Conservation (phyloP, 2,888 invertebrate species). For the Andrena dorsata region DNA sequence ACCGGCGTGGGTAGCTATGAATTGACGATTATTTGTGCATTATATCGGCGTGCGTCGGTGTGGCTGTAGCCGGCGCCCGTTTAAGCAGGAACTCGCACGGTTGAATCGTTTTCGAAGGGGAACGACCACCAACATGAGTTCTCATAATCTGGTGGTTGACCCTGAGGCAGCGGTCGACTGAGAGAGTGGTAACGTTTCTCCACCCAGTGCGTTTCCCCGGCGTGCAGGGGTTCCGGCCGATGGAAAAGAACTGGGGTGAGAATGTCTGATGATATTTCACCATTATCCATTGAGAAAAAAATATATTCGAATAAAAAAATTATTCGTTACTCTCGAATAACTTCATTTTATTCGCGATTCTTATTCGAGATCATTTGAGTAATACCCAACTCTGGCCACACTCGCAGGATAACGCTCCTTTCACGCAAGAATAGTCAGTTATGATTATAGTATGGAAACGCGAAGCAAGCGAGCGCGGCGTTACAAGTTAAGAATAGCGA, state of each 20-base stretch:
- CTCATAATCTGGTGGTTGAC: constrained; percentile 66
- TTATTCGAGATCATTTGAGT: no score
- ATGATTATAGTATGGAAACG: no score
- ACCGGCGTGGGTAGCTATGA: constrained; percentile 1
- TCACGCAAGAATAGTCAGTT: no score
- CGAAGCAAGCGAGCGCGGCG: no score
- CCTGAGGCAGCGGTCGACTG: constrained; percentile 58
- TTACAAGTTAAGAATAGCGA: no score
- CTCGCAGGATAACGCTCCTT: no score
- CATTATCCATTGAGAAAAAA: no score
- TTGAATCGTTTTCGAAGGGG: constrained; percentile 59
- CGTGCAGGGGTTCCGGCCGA: background rate
- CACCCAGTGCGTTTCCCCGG: constrained; percentile 52
- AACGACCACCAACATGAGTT: constrained; percentile 54
- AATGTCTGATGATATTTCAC: background rate
- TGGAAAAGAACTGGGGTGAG: constrained; percentile 1
- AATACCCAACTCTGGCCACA: no score
- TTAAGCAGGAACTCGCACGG: constrained; percentile 63
- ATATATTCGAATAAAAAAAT: no score
- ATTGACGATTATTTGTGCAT: constrained; percentile 33
- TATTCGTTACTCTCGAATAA: no score
- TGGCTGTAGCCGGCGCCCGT: constrained; percentile 10
- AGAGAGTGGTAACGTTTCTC: constrained; percentile 44
- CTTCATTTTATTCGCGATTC: no score
- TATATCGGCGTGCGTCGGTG: constrained; percentile 6